phyloP scores from a whole-genome alignment of 2,797 vertebrate genomes.

The Petrocephalus sullivani region DNA sequence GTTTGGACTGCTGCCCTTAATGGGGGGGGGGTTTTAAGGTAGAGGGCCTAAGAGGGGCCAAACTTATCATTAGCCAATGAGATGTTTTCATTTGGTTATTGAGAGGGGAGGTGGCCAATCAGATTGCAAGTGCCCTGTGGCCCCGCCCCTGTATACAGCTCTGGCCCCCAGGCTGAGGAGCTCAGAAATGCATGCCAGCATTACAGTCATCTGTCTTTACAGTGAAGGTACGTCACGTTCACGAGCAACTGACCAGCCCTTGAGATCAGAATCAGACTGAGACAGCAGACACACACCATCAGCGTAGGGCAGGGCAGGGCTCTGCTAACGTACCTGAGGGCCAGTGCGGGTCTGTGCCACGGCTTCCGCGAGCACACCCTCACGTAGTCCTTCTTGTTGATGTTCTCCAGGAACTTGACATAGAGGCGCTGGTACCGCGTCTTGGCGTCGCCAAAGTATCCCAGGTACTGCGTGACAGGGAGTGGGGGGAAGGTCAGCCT shows the following conservation, averaged over 20 bases:
- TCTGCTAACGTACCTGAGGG: constrained; percentile 66
- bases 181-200: not conserved
- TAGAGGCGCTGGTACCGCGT: constrained; percentile 86
- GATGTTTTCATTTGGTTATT: not conserved
- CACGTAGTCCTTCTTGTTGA: constrained; percentile 91
- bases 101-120: not conserved
- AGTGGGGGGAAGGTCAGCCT: not conserved
- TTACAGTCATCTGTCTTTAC: not conserved
- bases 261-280: not conserved
- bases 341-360: constrained; percentile 76
- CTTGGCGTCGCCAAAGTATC: constrained; percentile 87
- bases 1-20: not conserved
- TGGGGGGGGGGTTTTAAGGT: not conserved
- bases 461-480: constrained; percentile 68
- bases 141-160: not conserved
- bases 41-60: not conserved
- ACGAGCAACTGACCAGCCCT: not conserved
- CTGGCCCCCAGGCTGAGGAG: not conserved
- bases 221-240: not conserved
- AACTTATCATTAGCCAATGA: not conserved
- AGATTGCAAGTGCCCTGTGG: not conserved
- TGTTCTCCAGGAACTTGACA: constrained; percentile 88
- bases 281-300: not conserved
- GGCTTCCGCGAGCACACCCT: constrained; percentile 82
- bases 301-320: not conserved